Percentiles rank a stretch among this genome's conserved stretches.
Conservation (phyloP, 2,113 vertebrate genomes). For the Speoplatyrhinus poulsoni region DNA sequence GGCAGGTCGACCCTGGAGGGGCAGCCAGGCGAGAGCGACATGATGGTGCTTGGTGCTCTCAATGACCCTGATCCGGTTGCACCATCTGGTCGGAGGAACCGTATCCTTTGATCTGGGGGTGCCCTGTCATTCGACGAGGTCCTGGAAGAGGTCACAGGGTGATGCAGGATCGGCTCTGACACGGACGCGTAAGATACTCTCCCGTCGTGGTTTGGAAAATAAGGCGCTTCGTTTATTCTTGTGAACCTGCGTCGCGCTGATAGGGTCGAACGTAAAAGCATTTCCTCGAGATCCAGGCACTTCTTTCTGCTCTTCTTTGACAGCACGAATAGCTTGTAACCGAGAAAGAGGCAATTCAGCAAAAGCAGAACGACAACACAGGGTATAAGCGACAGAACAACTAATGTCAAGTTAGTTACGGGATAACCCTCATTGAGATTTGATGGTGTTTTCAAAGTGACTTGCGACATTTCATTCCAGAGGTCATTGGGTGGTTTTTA, state of each 20-base stretch:
- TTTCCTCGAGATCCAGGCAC: constrained; percentile 44
- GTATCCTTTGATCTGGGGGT: constrained; percentile 47
- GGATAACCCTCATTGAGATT: constrained; percentile 53
- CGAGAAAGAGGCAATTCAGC: constrained; percentile 77
- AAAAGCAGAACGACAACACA: constrained; percentile 76
- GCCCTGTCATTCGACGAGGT: constrained; percentile 66
- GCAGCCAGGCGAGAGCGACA: constrained; percentile 43
- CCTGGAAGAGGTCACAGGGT: constrained; percentile 72
- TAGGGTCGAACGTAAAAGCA: constrained; percentile 47
- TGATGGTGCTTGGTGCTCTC: constrained; percentile 62
- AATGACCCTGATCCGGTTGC: constrained; percentile 60
- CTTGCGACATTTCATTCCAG: constrained; percentile 73
- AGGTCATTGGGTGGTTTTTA: constrained; percentile 25
- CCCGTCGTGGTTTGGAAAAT: constrained; percentile 36
- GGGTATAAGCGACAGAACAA: constrained; percentile 76
- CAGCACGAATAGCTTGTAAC: constrained; percentile 71
- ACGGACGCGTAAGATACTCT: constrained; percentile 55
- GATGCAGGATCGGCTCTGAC: constrained; percentile 62
- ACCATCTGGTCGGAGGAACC: constrained; percentile 67
- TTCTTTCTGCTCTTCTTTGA: constrained; percentile 36
- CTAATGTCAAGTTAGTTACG: constrained; percentile 66
- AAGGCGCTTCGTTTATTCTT: constrained; percentile 39
- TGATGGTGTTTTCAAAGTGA: constrained; percentile 39
- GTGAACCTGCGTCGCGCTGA: constrained; percentile 53
- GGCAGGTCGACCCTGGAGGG: constrained; percentile 21